Evolutionary conservation across 2,113 vertebrate species (phyloP).

Genomic region (Ranitomeya variabilis): DNA sequence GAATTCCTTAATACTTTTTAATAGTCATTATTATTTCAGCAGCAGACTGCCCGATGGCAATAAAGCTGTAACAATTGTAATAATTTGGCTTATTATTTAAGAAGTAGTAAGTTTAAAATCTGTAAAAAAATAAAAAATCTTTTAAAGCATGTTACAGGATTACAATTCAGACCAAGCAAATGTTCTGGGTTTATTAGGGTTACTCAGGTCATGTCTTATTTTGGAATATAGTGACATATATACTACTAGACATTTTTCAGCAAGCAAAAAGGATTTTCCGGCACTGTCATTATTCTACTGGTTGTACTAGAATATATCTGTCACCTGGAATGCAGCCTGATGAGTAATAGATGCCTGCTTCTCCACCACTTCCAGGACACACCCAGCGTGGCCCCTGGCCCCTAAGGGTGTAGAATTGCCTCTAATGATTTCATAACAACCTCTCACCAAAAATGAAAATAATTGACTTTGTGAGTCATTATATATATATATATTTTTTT

Average conservation of each 20-base stretch:
- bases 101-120: no score
- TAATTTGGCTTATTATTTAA: no score
- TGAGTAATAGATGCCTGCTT: not conserved
- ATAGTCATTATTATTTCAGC: no score
- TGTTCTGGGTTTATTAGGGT: not conserved
- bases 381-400: no score
- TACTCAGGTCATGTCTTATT: not conserved
- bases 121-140: no score
- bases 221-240: not conserved
- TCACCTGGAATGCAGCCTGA: constrained; percentile 17
- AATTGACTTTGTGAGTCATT: not conserved
- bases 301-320: not conserved
- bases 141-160: not conserved
- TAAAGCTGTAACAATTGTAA: no score
- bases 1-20: no score
- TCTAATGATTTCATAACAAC: not conserved
- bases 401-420: constrained; percentile 2
- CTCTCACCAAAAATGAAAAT: not conserved
- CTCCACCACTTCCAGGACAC: not conserved
- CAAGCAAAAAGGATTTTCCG: constrained; percentile 7
- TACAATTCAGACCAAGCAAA: not conserved
- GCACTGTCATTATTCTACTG: not conserved
- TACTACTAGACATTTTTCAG: not conserved
- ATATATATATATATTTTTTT: not conserved
- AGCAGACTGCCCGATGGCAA: no score